A percentile compares a stretch with the other conserved stretches of the same genome.
phyloP scores from a whole-genome alignment of 1,140 invertebrate genomes.

The Conus ventricosus region DNA sequence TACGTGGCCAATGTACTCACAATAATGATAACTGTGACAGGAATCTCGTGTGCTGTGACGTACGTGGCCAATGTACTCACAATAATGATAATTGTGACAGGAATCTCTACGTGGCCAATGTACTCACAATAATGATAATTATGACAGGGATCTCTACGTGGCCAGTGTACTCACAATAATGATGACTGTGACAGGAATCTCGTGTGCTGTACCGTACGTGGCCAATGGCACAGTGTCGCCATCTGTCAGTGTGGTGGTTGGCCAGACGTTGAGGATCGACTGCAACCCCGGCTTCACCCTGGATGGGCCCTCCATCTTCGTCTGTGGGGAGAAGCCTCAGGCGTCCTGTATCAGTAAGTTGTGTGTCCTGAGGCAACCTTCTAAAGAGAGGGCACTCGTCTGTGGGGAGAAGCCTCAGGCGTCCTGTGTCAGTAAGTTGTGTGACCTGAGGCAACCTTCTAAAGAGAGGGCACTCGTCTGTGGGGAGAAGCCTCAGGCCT shows the following conservation, averaged over 20 bases:
- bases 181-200: constrained; percentile 16
- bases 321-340: constrained; percentile 37
- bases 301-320: constrained; percentile 23
- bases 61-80: constrained; percentile 35
- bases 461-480: too few species aligned
- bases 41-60: constrained; percentile 34
- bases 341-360: constrained; percentile 48
- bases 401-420: too few species aligned
- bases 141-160: constrained; percentile 34
- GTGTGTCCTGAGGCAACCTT: too few species aligned
- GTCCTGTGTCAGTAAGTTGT: neutral
- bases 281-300: constrained; percentile 44
- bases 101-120: constrained; percentile 37
- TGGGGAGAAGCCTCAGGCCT: constrained; percentile 33
- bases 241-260: constrained; percentile 14
- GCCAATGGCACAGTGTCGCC: constrained; percentile 37
- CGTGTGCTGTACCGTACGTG: constrained; percentile 35
- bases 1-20: constrained; percentile 35
- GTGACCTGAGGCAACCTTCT: neutral
- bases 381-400: too few species aligned
- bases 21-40: neutral
- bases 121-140: too few species aligned
- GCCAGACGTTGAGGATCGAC: constrained; percentile 36
- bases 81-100: neutral
- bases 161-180: constrained; percentile 19